A percentile compares a stretch with the other conserved stretches of the same genome.
Evolutionary conservation across 2,888 invertebrate genomes (phyloP).

Genomic region (Emmelina monodactyla): DNA sequence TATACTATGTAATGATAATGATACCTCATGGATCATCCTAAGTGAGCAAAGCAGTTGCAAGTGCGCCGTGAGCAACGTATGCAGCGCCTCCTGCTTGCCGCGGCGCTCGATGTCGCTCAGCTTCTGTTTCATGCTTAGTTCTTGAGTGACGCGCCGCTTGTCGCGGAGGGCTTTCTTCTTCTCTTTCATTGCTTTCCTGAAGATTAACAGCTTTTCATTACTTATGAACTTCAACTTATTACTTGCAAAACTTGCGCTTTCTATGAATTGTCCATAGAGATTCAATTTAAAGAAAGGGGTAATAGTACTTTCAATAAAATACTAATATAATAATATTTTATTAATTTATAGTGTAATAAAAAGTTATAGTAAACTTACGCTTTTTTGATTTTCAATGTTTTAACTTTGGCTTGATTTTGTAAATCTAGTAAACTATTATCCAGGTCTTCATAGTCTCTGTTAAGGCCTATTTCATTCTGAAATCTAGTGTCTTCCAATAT

Average conservation of each 20-base stretch:
- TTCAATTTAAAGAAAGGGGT: no score
- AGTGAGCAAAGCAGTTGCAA: constrained; percentile 73
- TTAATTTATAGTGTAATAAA: no score
- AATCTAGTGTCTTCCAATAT: constrained; percentile 37
- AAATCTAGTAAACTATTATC: constrained; percentile 21
- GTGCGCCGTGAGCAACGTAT: constrained; percentile 69
- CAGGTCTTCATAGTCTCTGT: constrained; percentile 29
- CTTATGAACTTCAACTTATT: no score
- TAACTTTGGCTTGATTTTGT: constrained; percentile 17
- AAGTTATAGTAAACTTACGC: constrained; percentile 32
- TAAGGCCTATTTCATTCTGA: constrained; percentile 33
- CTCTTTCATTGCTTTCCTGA: constrained; percentile 24
- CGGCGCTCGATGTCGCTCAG: constrained; percentile 38
- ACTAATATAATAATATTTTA: no score
- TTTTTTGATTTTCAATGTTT: constrained; percentile 40
- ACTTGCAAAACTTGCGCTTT: no score
- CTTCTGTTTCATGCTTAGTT: constrained; percentile 46
- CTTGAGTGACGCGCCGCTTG: constrained; percentile 38
- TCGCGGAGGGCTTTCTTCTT: constrained; percentile 39
- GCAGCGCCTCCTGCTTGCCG: constrained; percentile 62
- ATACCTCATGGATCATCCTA: constrained; percentile 57
- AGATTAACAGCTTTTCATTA: no score
- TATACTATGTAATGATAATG: no score
- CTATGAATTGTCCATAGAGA: no score
- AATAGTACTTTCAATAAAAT: no score